Percentiles rank a stretch among this genome's conserved stretches.
Evolutionary conservation across 2,113 vertebrate species (phyloP).

Genomic region (Psilopsiagon aymara): DNA sequence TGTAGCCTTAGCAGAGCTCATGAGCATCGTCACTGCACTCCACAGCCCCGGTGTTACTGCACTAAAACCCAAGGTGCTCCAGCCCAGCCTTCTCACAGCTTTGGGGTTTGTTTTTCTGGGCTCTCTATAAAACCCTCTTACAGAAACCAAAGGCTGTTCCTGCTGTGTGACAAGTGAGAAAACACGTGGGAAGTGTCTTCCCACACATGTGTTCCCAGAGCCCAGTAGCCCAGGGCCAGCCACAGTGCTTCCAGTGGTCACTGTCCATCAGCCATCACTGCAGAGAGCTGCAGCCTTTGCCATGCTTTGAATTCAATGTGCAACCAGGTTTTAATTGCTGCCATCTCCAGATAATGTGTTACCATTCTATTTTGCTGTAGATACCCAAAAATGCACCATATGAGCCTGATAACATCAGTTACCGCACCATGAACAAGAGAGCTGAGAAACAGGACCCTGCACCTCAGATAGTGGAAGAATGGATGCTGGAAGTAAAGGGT

Average conservation of each 20-base stretch:
- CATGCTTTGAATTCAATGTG: rapidly evolving
- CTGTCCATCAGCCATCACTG: not conserved
- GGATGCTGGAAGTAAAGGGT: not conserved
- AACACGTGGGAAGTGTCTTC: rapidly evolving
- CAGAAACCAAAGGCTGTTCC: not conserved
- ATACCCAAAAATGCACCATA: slow-evolving; percentile 7
- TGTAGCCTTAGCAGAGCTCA: not conserved
- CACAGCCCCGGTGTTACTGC: too few relatives aligned
- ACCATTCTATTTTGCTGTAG: not conserved
- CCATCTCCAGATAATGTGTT: not conserved
- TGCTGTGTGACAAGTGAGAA: not conserved
- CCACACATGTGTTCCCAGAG: not conserved
- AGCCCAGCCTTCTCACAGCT: not conserved
- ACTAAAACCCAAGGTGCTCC: not conserved
- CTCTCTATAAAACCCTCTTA: not conserved
- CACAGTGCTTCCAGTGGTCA: not conserved
- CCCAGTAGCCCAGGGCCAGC: not conserved
- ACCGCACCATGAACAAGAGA: not conserved
- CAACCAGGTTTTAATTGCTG: not conserved
- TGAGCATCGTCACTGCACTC: not conserved
- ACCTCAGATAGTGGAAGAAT: not conserved
- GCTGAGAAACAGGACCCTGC: not conserved
- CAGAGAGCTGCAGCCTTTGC: too few relatives aligned
- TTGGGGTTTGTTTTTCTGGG: not conserved
- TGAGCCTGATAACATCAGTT: not conserved